Conservation (phyloP, 2,113 vertebrate species). For the Zosterops lateralis region DNA sequence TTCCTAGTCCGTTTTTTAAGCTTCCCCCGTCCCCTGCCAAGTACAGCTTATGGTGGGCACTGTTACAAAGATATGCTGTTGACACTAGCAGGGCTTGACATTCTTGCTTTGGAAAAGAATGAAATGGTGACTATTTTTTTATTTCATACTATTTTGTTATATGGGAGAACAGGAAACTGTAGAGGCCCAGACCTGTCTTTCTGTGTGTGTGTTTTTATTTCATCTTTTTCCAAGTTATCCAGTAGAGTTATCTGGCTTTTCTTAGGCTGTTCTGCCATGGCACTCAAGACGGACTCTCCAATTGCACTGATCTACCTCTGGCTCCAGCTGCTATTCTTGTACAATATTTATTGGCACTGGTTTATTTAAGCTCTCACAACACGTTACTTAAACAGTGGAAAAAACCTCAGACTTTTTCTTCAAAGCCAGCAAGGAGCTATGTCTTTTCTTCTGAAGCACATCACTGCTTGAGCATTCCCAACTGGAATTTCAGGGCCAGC, state of each 20-base stretch:
- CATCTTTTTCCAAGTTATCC: background rate
- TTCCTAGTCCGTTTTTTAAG: slow-evolving; percentile 57
- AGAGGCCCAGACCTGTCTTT: background rate
- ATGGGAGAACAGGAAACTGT: background rate
- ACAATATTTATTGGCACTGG: background rate
- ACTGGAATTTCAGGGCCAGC: background rate
- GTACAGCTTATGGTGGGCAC: slow-evolving; percentile 13
- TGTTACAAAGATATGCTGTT: slow-evolving; percentile 5
- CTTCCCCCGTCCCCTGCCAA: slow-evolving; percentile 17
- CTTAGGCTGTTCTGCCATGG: background rate
- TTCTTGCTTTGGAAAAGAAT: slow-evolving; percentile 6
- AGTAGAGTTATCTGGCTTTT: background rate
- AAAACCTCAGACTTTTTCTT: background rate
- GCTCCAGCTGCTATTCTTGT: background rate
- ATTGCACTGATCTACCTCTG: background rate
- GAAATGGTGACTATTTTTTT: background rate
- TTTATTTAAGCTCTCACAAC: background rate
- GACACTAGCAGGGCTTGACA: background rate
- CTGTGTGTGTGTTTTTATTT: background rate
- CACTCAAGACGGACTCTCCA: background rate
- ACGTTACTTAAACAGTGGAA: background rate
- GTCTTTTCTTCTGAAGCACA: background rate
- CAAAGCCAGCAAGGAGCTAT: background rate
- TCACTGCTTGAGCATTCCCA: background rate
- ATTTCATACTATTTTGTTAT: background rate